phyloP scores from a whole-genome alignment of 35 echinoderm and acorn worm species.

The Stichopus chloronotus region DNA sequence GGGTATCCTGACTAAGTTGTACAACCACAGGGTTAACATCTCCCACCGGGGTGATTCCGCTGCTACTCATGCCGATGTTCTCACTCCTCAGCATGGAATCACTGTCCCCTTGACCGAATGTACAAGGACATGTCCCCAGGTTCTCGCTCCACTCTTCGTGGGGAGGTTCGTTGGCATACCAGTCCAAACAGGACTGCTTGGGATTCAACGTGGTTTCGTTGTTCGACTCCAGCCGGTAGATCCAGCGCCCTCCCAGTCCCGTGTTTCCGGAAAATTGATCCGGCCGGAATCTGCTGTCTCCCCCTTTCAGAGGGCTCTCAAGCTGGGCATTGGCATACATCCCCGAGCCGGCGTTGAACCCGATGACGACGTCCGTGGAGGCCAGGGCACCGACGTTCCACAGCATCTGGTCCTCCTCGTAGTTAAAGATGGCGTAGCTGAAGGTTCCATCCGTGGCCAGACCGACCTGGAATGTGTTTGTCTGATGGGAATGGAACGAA shows the following conservation, averaged over 20 bases:
- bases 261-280: conserved; percentile 61
- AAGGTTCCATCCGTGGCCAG: conserved; percentile 78
- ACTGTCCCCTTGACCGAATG: conserved; percentile 56
- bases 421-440: conserved; percentile 87
- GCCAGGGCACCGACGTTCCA: conserved; percentile 70
- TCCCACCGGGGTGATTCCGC: background rate
- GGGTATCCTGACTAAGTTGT: background rate
- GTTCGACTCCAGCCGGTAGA: conserved; percentile 52
- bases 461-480: conserved; percentile 91
- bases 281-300: conserved; percentile 50
- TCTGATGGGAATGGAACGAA: conserved; percentile 27
- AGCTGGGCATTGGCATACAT: conserved; percentile 60
- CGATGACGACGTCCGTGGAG: conserved; percentile 77
- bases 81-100: background rate
- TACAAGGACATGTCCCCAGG: conserved; percentile 61
- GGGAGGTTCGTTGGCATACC: conserved; percentile 30
- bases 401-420: conserved; percentile 72
- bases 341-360: conserved; percentile 66
- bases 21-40: background rate
- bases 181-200: conserved; percentile 50
- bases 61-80: background rate
- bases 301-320: conserved; percentile 42
- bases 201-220: conserved; percentile 43
- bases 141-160: conserved; percentile 1
- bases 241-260: conserved; percentile 44